Base-by-base conservation (phyloP, 1,140 invertebrate species). In the Amyelois transitella region DNA sequence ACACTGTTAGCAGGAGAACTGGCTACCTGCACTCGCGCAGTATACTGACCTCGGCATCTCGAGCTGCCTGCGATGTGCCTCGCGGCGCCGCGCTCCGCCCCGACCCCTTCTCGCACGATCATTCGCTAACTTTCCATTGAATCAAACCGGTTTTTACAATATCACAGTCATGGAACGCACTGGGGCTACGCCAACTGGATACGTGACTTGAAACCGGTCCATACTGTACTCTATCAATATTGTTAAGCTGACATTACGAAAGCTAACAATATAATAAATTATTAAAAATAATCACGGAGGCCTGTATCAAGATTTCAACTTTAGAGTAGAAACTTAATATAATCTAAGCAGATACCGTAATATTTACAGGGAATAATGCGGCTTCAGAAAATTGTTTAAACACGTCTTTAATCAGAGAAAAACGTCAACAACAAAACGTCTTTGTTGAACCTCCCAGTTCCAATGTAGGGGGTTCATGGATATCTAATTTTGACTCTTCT, bases 71-170 rank as follows among this genome's bases (percentile, higher is more conserved):
- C 53, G 64, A 63, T 60, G 69, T 64, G 72, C 70, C 71, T 70
- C 67, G 69, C 75, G 53, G 53, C 51, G 59, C 64, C 67, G 66
- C 69, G 74, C 65, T 54, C 22, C 6, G 45, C 28, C 58, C 20
- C 47, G 21, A 24, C 51, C n/a, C 55, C 62, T 70, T 56, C 68
- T 69, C 74, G 70, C 62, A 55, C 73, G 74, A 64, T 58, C 20
- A 48, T 18, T 45, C 44, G 8, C 48, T 43, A 19, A 32, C 44
- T 49, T 44, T 43, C 60, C 45, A 49, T 58, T 63, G 51, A 65
- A 55, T 56, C 47, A 69, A 69, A 65, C 66, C 62, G 66, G 66
- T 69, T 69, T 69, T 62, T 60, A 18, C 49, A 44, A 28, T 14
- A 21, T 43, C 18, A 17, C 47, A 51, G 53, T 22, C 47, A 20